Percentiles rank a stretch among this genome's conserved stretches.
Conservation (phyloP, 2,113 vertebrate species). For the Ageneiosus marmoratus region DNA sequence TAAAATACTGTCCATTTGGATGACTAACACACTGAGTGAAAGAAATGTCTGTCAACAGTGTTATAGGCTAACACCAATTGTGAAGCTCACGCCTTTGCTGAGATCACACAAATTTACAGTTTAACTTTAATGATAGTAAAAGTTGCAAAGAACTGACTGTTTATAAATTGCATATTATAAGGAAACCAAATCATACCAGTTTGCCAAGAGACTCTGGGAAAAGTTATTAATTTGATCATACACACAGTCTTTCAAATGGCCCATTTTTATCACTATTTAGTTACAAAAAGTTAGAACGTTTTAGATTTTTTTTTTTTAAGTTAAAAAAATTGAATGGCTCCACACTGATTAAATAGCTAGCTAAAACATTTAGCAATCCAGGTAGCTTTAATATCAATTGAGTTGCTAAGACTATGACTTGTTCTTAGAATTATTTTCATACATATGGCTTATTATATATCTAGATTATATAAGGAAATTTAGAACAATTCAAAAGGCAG, state of each 20-base stretch:
- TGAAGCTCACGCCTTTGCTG: neutral
- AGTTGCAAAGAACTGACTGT: neutral
- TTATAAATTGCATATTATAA: neutral
- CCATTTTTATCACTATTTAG: neutral
- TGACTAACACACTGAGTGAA: constrained; percentile 29
- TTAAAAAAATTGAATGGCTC: neutral
- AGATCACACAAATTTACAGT: neutral
- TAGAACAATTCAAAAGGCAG: neutral
- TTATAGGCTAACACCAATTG: neutral
- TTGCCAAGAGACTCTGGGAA: neutral
- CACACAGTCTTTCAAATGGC: neutral
- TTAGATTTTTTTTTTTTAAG: neutral
- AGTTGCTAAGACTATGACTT: neutral
- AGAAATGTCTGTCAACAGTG: neutral
- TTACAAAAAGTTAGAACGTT: neutral
- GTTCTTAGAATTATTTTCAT: neutral
- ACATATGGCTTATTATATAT: neutral
- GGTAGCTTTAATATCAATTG: neutral
- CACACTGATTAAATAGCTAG: neutral
- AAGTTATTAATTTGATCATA: neutral
- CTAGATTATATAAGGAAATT: neutral
- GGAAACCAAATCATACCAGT: too few relatives aligned
- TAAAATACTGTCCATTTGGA: constrained; percentile 41
- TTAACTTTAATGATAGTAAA: neutral
- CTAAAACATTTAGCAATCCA: neutral